Conservation (phyloP, 2,113 vertebrate species). For the Myotis yumanensis region DNA sequence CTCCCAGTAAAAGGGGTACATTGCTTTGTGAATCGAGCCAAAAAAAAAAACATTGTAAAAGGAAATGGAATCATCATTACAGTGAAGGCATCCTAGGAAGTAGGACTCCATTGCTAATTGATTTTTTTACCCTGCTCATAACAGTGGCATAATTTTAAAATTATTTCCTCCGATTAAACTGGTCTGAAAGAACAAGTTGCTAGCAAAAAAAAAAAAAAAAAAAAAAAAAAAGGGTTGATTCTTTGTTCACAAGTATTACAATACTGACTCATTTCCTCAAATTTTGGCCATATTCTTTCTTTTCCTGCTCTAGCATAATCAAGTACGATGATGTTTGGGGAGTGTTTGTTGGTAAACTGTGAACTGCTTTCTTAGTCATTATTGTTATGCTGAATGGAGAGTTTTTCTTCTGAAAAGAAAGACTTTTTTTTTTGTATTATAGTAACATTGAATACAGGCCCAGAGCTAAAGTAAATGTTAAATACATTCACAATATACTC, state of each 20-base stretch:
- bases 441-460: not conserved
- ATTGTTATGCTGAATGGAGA: not conserved
- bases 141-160: constrained; percentile 74
- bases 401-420: not conserved
- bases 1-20: constrained; percentile 58
- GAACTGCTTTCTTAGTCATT: not conserved
- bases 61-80: constrained; percentile 68
- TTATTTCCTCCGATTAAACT: constrained; percentile 61
- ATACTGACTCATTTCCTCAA: constrained; percentile 54
- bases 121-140: constrained; percentile 77
- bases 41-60: constrained; percentile 56
- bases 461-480: constrained; percentile 42
- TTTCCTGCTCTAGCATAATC: not conserved
- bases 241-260: constrained; percentile 65
- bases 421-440: not conserved
- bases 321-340: not conserved
- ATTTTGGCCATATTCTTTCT: not conserved
- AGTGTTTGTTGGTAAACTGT: constrained; percentile 17
- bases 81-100: constrained; percentile 67
- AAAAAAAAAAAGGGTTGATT: constrained; percentile 62
- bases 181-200: constrained; percentile 56
- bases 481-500: not conserved
- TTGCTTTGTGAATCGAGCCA: constrained; percentile 73
- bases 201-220: constrained; percentile 9
- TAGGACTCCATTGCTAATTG: constrained; percentile 80